Percentiles rank a stretch among this genome's conserved stretches.
These are phyloP conservation scores for Microplitis demolitor DNA, from an alignment of 1,140 invertebrate species.

Conservation along the genomic window DNA sequence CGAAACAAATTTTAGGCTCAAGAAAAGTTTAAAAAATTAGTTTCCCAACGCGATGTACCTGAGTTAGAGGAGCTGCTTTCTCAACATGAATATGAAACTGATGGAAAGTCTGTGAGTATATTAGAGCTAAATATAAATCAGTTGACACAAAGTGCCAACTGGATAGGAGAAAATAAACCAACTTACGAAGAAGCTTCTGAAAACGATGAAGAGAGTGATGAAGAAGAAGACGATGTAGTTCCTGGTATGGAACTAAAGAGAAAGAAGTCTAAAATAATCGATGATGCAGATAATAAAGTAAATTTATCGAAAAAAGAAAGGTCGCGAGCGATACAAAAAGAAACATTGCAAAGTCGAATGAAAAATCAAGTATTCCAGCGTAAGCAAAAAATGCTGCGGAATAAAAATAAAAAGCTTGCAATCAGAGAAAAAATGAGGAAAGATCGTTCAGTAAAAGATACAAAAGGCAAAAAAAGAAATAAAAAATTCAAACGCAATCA, in stretches of 20 bases:
- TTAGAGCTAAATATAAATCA: conserved; percentile 71
- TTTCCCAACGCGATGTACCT: conserved; percentile 69
- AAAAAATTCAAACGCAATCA: not conserved
- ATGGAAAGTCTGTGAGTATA: conserved; percentile 77
- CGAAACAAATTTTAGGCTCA: conserved; percentile 59
- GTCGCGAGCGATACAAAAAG: conserved; percentile 69
- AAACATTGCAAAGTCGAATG: conserved; percentile 70
- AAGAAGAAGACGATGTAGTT: conserved; percentile 66
- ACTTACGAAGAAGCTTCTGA: conserved; percentile 57
- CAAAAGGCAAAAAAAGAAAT: not conserved
- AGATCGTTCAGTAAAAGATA: not conserved
- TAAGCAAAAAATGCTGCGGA: conserved; percentile 69
- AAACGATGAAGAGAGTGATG: conserved; percentile 45
- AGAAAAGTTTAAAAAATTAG: conserved; percentile 68
- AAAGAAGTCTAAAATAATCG: conserved; percentile 23
- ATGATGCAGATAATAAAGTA: conserved; percentile 31
- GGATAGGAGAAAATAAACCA: conserved; percentile 72
- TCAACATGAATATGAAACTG: conserved; percentile 70
- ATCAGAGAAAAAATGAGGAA: not conserved
- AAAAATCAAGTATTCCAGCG: conserved; percentile 76
- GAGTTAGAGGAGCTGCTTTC: conserved; percentile 70
- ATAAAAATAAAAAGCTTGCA: conserved; percentile 38
- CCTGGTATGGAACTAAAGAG: conserved; percentile 47
- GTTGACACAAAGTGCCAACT: conserved; percentile 68
- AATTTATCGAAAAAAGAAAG: conserved; percentile 66